These are phyloP conservation scores for Mormyrus proboscirostris DNA, from an alignment of 2,797 vertebrate species.

Conservation along the genomic window DNA sequence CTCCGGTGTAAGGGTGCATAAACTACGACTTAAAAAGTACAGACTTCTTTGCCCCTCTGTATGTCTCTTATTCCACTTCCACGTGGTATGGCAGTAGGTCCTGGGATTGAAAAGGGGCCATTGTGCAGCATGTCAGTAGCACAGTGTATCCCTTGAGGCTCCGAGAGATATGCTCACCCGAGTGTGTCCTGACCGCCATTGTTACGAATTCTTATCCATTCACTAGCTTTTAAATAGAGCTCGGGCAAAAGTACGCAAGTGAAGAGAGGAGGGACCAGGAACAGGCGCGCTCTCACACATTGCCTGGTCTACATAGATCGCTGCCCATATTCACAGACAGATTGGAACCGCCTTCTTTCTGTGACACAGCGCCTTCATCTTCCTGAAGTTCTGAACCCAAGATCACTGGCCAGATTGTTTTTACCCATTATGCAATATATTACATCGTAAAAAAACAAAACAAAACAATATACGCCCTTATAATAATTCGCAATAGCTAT, in stretches of 20 bases:
- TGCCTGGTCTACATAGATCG: neutral
- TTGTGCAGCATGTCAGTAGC: constrained; percentile 59
- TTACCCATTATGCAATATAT: neutral
- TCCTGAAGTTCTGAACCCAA: constrained; percentile 13
- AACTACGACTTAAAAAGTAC: constrained; percentile 31
- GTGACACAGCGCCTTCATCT: neutral
- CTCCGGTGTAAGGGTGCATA: constrained; percentile 13
- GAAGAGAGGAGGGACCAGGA: neutral
- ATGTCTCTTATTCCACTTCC: constrained; percentile 50
- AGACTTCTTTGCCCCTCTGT: constrained; percentile 37
- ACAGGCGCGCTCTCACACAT: neutral
- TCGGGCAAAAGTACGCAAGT: constrained; percentile 27
- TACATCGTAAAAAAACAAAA: neutral
- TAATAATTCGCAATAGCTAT: neutral
- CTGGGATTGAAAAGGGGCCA: constrained; percentile 53
- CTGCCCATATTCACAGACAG: neutral
- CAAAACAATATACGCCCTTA: neutral
- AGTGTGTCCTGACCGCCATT: constrained; percentile 62
- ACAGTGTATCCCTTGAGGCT: constrained; percentile 52
- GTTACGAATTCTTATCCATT: constrained; percentile 62
- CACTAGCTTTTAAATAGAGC: constrained; percentile 47
- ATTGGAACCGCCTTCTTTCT: neutral
- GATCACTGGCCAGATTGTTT: neutral
- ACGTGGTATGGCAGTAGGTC: constrained; percentile 51
- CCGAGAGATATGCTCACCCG: constrained; percentile 63